Base-by-base conservation (phyloP, 2,888 invertebrate species). In the Chrysina gloriosa region DNA sequence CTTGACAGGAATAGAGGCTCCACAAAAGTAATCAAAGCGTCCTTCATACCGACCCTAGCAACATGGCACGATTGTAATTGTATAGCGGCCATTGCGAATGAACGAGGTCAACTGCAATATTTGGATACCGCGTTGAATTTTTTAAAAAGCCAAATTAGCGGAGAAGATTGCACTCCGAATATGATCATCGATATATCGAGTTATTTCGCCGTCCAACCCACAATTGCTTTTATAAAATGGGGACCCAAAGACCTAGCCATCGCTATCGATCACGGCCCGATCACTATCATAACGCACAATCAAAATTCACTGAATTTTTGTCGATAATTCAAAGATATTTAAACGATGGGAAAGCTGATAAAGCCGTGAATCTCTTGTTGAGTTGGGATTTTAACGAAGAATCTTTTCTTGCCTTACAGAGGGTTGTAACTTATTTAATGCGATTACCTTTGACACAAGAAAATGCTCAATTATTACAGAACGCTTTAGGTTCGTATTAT, bases 401-500 rank as follows among this genome's bases (percentile, higher is more conserved):
- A 69, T 92, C 93, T 73, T 89, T 94, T 73, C 87, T 89, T 69
- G 89, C 92, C 0, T 84, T 96, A 68, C 92, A 93, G 76, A 87
- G 88, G 76, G 89, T 94, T 69, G 86, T 89, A 42, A 91, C 90
- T 77, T 86, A 89, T 81, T 84, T 91, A 52, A 84, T 92, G 71
- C 84, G 88, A 71, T 80, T 82, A 58, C 85, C 85, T 16, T 81
- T 91, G 36, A 89, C 87, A 63, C 84, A 87, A 31, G 86, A 88
- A 63, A 84, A 85, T 73, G 89, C 90, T 74, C 89, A 89, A 67
- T 84, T 88, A 72, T 84, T 94, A 71, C 92, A 94, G 81, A 90
- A 89, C 72, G 92, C 95, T 6, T 83, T 97, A 19, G 95, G 94
- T 31, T 90, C 92, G 70, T 96, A 91, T 83, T 90, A 93, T 77